Evolutionary conservation across 1,140 invertebrate genomes (phyloP), one percentile per base, ranked within the genome.

Genomic region (Papilio glaucus): DNA sequence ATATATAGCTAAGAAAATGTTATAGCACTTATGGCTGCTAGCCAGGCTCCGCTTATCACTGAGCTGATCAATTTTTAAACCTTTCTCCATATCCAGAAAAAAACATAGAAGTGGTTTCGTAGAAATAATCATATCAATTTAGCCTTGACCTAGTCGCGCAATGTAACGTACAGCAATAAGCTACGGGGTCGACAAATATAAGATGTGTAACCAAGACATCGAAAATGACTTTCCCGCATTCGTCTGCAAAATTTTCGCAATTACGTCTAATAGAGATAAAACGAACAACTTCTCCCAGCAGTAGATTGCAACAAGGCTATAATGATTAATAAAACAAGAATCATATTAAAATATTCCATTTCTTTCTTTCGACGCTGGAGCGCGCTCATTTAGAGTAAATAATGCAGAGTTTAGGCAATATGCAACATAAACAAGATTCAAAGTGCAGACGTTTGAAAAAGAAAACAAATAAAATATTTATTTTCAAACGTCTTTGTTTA

Each of bases 281-380:
- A 21, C 15, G 21, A 49, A 49, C 18, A 57, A 57, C 21, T 57
- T 57, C 9, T 26, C 12, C 4, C 21, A 57, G 10, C 4, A 57
- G 15, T 45, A 4, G 10, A 41, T 41, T 45, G 15, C 15, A 45
- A 45, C 42, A 45, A n/a, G n/a, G 0, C 7, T 15, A 45, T 45
- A 45, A 24, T 57, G 10, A 57, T 57, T 12, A 57, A 57, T 57
- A 57, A 57, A 57, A 57, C 18, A 26, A 12, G 21, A 24, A 26
- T 5, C 10, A 10, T 57, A 13, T 57, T 24, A 57, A 24, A 26
- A 26, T 9, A 57, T 13, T 26, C 49, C 49, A 57, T 12, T 57
- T 26, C 21, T 24, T 57, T 57, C 49, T 57, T 24, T 10, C 49
- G n/a, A 57, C 21, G 10, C 24, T 24, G 21, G 18, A 4, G 21